phyloP scores from a whole-genome alignment of 2,888 invertebrate genomes.

The Mesorhabditis spiculigera region DNA sequence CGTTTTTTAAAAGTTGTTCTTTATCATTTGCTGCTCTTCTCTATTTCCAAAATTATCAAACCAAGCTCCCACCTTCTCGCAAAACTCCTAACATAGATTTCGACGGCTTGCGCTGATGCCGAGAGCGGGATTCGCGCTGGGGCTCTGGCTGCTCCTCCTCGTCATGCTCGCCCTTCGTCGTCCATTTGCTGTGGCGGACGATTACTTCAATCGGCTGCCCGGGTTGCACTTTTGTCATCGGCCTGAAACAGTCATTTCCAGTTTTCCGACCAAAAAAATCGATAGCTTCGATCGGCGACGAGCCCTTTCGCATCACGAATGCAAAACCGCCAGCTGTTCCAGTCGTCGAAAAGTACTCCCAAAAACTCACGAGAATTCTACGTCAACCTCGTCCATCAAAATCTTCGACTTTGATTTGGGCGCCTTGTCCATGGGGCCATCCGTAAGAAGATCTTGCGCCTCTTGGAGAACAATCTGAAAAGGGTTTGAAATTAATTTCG shows the following conservation, averaged over 20 bases:
- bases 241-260: background rate
- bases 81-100: conserved; percentile 21
- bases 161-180: conserved; percentile 10
- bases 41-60: background rate
- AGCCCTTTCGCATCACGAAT: background rate
- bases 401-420: conserved; percentile 28
- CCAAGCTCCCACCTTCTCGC: conserved; percentile 6
- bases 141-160: background rate
- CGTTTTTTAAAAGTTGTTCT: no score
- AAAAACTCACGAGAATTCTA: conserved; percentile 29
- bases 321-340: background rate
- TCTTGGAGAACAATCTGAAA: conserved; percentile 39
- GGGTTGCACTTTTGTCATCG: background rate
- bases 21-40: no score
- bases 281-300: background rate
- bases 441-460: conserved; percentile 37
- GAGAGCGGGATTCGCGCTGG: conserved; percentile 17
- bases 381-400: conserved; percentile 39
- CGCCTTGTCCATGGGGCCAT: conserved; percentile 32
- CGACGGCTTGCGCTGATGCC: conserved; percentile 11
- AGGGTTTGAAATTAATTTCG: background rate
- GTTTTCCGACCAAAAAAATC: background rate
- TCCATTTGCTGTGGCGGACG: conserved; percentile 46
- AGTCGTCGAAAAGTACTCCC: background rate
- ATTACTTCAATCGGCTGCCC: conserved; percentile 51